Percentiles rank a stretch among this genome's conserved stretches.
Conservation (phyloP, 30 jellyfish, hydroid and myxozoan genomes). For the Hydra vulgaris region DNA sequence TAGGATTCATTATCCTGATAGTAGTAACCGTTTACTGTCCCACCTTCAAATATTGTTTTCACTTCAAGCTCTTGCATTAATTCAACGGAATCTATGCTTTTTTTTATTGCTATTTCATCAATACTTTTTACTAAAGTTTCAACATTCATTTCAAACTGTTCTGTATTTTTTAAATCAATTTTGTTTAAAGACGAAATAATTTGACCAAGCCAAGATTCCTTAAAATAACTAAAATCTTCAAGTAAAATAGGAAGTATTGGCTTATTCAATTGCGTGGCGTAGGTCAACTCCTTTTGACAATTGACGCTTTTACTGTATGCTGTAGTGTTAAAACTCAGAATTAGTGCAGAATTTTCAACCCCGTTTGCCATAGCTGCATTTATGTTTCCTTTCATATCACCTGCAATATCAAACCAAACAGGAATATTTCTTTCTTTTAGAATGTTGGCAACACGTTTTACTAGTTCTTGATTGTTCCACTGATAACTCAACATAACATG, state of each 20-base stretch:
- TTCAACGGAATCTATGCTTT: neutral
- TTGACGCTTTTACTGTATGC: conserved; percentile 56
- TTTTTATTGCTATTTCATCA: neutral
- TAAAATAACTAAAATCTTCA: conserved; percentile 9
- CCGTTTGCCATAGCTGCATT: conserved; percentile 84
- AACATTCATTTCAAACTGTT: neutral
- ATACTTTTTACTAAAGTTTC: neutral
- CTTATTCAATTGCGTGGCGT: conserved; percentile 42
- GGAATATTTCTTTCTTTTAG: conserved; percentile 48
- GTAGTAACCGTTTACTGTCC: neutral
- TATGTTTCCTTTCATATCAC: conserved; percentile 64
- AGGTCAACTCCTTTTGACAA: conserved; percentile 67
- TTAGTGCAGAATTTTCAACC: conserved; percentile 55
- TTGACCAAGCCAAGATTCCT: conserved; percentile 1
- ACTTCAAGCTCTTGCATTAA: neutral
- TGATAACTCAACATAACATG: conserved; percentile 70
- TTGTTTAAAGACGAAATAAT: neutral
- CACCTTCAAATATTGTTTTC: neutral
- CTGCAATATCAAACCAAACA: conserved; percentile 79
- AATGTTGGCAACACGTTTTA: conserved; percentile 43
- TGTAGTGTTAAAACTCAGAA: conserved; percentile 54
- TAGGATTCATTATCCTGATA: neutral
- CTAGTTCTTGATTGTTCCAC: conserved; percentile 78
- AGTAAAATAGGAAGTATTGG: conserved; percentile 63
- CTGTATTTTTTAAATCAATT: neutral